Percentiles rank a stretch among this genome's conserved stretches.
These are phyloP conservation scores for Eugnorisma glareosa DNA, from an alignment of 2,888 invertebrate genomes.

Conservation along the genomic window DNA sequence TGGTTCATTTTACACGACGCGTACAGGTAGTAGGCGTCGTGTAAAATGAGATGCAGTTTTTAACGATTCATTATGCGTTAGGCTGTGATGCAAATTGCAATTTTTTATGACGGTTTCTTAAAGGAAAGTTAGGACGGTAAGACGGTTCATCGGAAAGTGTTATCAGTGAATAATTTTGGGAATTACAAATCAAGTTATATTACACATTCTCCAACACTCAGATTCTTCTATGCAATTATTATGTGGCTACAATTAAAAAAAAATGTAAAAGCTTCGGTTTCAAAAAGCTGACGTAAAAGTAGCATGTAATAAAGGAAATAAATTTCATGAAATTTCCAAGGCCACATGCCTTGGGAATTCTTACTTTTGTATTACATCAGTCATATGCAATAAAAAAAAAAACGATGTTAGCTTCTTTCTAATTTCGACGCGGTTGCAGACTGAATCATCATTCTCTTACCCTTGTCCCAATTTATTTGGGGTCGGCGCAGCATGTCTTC, in stretches of 20 bases:
- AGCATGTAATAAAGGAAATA: constrained; percentile 34
- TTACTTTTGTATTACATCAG: no score
- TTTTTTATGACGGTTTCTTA: no score
- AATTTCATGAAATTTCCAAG: constrained; percentile 26
- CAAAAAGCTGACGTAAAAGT: background rate
- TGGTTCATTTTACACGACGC: no score
- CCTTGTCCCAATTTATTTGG: no score
- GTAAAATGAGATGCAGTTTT: background rate
- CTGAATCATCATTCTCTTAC: no score
- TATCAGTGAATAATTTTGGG: background rate
- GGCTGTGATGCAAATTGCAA: background rate
- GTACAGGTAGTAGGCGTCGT: background rate
- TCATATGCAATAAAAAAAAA: no score
- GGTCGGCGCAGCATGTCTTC: no score
- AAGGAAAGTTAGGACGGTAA: no score
- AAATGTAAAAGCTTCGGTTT: background rate
- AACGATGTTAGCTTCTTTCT: constrained; percentile 24
- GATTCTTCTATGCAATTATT: background rate
- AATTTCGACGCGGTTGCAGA: constrained; percentile 18
- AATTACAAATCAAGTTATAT: background rate
- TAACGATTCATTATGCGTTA: background rate
- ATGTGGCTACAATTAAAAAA: background rate
- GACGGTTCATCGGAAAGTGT: no score
- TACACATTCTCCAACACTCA: background rate
- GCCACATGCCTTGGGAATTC: no score